phyloP scores from a whole-genome alignment of 2,888 invertebrate genomes.

The Eristalinus sepulchralis region DNA sequence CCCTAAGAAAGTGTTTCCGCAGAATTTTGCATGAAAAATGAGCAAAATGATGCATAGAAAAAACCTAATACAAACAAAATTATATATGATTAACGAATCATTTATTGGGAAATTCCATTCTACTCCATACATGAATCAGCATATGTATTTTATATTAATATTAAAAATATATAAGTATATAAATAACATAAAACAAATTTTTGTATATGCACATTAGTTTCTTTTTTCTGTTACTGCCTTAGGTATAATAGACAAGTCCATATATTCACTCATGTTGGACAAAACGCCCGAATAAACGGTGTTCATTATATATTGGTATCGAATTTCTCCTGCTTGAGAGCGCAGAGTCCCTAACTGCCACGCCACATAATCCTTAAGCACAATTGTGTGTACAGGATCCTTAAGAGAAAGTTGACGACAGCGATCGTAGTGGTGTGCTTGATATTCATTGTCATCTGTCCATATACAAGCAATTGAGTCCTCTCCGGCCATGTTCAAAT shows the following conservation, averaged over 20 bases:
- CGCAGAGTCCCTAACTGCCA: conserved; percentile 87
- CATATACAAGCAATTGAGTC: conserved; percentile 73
- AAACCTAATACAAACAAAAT: too few species aligned
- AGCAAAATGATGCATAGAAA: conserved; percentile 1
- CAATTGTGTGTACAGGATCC: conserved; percentile 91
- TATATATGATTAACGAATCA: conserved; percentile 54
- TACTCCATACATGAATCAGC: conserved; percentile 52
- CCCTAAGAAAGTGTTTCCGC: too few species aligned
- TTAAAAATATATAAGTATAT: conserved; percentile 71
- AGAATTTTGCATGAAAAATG: too few species aligned
- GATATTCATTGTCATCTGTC: conserved; percentile 83
- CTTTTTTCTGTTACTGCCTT: conserved; percentile 68
- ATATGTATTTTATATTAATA: conserved; percentile 60
- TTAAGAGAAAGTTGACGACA: conserved; percentile 84
- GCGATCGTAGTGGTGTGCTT: conserved; percentile 88
- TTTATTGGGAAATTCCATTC: conserved; percentile 64
- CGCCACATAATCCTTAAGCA: conserved; percentile 87
- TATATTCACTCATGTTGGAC: conserved; percentile 86
- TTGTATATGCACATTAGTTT: conserved; percentile 64
- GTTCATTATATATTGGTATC: conserved; percentile 88
- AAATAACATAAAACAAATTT: conserved; percentile 69
- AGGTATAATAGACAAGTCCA: conserved; percentile 73
- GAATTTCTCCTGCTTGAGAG: conserved; percentile 87
- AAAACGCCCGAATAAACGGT: conserved; percentile 88
- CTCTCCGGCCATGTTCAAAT: conserved; percentile 75